A percentile compares a stretch with the other conserved stretches of the same genome.
These are phyloP conservation scores for Indri indri DNA, from an alignment of 2,113 vertebrate species.

Conservation along the genomic window DNA sequence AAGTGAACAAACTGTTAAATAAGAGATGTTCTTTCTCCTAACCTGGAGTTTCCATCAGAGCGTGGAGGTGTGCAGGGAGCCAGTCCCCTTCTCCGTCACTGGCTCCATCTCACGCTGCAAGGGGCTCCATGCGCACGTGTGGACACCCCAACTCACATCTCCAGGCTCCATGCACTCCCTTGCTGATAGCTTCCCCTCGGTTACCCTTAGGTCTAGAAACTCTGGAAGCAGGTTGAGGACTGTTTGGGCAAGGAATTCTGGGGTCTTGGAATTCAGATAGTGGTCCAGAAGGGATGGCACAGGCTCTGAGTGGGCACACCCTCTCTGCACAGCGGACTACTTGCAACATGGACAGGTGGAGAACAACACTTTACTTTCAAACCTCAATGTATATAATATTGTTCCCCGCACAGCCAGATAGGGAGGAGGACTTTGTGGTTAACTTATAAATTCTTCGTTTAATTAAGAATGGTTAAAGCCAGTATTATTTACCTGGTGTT, in stretches of 20 bases:
- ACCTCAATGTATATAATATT: neutral
- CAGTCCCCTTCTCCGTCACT: neutral
- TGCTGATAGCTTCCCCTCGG: neutral
- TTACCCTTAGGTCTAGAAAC: neutral
- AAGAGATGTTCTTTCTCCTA: neutral
- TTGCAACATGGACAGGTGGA: neutral
- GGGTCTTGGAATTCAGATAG: neutral
- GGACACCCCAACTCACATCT: neutral
- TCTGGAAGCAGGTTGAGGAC: neutral
- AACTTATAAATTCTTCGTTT: neutral
- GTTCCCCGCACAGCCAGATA: neutral
- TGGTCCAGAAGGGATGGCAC: neutral
- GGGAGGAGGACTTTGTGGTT: neutral
- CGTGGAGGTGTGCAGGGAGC: neutral
- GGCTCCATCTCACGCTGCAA: neutral
- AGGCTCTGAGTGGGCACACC: neutral
- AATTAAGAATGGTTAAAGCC: constrained; percentile 27
- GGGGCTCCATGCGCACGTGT: neutral
- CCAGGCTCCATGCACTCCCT: neutral
- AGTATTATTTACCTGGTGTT: neutral
- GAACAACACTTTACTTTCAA: constrained; percentile 23
- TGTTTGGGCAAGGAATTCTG: neutral
- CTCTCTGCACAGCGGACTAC: too few species aligned
- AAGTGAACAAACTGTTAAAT: neutral
- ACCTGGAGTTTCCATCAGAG: neutral